Conservation (phyloP, 2,888 invertebrate species). For the Acrocyrtus sp. region DNA sequence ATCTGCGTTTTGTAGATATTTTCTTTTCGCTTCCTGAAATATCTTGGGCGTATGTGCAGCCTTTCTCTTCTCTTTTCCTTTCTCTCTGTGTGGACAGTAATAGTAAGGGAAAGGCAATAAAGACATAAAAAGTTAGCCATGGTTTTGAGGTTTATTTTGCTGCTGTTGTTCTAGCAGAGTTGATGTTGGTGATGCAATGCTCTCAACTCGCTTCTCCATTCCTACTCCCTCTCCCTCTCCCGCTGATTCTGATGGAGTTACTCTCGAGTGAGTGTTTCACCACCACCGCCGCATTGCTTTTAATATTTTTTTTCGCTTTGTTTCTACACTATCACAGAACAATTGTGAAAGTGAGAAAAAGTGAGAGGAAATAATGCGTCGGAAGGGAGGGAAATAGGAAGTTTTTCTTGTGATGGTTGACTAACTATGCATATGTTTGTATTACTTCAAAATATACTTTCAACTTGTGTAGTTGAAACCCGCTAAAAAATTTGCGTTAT, state of each 20-base stretch:
- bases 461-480: no score
- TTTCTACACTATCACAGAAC: no score
- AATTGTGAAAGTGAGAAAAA: neutral
- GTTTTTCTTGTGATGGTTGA: neutral
- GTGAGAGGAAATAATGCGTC: slow-evolving; percentile 8
- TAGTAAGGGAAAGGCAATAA: slow-evolving; percentile 43
- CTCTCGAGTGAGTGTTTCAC: slow-evolving; percentile 13
- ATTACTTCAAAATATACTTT: no score
- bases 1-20: neutral
- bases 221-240: slow-evolving; percentile 2
- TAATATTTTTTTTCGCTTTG: neutral
- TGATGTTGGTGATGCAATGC: neutral
- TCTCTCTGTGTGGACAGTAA: slow-evolving; percentile 30
- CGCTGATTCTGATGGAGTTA: slow-evolving; percentile 22
- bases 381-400: neutral
- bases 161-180: neutral
- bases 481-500: no score
- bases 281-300: slow-evolving; percentile 1
- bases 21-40: slow-evolving; percentile 7
- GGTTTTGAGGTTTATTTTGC: slow-evolving; percentile 23
- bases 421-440: no score
- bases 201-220: neutral
- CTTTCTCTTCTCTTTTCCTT: neutral
- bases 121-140: slow-evolving; percentile 45
- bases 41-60: slow-evolving; percentile 29